Conservation (phyloP, 2,888 invertebrate species). For the Schizaphis graminum region DNA sequence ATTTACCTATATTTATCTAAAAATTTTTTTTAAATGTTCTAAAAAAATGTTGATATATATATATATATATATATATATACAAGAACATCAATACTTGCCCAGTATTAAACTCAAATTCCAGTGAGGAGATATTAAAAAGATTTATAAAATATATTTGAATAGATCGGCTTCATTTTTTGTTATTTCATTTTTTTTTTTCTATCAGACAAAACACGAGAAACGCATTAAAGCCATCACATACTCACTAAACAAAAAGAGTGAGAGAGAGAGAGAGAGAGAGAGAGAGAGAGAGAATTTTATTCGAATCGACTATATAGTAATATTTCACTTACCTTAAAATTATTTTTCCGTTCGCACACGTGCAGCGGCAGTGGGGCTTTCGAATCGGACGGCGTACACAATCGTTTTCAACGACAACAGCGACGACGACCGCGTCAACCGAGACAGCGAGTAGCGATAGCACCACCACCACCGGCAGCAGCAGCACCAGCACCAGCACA, state of each 20-base stretch:
- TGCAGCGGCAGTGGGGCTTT: not conserved
- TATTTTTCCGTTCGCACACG: not conserved
- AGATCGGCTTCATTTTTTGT: not conserved
- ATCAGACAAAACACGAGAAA: constrained; percentile 24
- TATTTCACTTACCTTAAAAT: constrained; percentile 16
- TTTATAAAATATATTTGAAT: not conserved
- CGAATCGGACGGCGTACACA: not conserved
- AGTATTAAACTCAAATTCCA: not conserved
- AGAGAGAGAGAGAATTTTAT: not conserved
- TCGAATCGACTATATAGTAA: not conserved
- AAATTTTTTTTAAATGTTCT: not conserved
- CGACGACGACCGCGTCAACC: not conserved
- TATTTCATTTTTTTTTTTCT: not conserved
- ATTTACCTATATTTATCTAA: not conserved
- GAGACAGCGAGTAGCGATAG: not conserved
- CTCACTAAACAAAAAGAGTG: no score
- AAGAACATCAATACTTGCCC: not conserved
- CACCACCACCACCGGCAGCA: constrained; percentile 24
- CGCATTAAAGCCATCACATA: constrained; percentile 1
- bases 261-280: not conserved
- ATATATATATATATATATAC: no score
- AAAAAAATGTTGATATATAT: not conserved
- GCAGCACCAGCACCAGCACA: not conserved
- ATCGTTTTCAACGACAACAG: not conserved
- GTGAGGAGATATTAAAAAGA: not conserved